A percentile compares a stretch with the other conserved stretches of the same genome.
Evolutionary conservation across 2,113 vertebrate genomes (phyloP).

Genomic region (Anthoscopus minutus): DNA sequence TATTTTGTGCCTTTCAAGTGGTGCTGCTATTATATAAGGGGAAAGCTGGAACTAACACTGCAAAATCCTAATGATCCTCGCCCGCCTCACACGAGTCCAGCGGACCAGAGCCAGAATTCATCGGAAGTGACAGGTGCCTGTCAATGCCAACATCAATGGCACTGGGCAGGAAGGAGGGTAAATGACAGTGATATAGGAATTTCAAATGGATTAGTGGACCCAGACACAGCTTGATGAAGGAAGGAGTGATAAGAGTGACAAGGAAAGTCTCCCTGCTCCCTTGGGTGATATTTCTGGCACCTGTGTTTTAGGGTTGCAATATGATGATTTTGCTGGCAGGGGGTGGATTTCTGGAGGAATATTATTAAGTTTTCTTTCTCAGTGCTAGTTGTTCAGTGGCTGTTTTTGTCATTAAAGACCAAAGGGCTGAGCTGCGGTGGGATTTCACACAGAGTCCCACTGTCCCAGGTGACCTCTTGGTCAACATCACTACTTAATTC

Average conservation of each 20-base stretch:
- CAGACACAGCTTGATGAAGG: background rate
- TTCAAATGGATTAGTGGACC: conserved; percentile 24
- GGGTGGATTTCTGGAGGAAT: background rate
- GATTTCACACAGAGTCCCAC: background rate
- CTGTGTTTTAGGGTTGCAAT: background rate
- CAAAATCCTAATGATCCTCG: background rate
- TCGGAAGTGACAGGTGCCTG: conserved; percentile 23
- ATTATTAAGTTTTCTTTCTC: background rate
- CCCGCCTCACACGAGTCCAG: conserved; percentile 1
- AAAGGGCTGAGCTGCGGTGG: background rate
- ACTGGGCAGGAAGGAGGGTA: background rate
- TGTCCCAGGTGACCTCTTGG: background rate
- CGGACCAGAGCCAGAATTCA: conserved; percentile 35
- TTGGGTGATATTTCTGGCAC: background rate
- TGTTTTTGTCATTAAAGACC: background rate
- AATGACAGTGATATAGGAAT: background rate
- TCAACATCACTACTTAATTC: conserved; percentile 15
- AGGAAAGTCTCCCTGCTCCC: background rate
- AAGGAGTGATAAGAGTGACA: conserved; percentile 9
- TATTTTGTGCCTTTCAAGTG: conserved; percentile 29
- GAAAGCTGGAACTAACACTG: conserved; percentile 17
- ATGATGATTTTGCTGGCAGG: background rate
- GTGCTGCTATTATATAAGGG: background rate
- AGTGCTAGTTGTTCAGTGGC: background rate
- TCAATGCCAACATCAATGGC: conserved; percentile 24